Evolutionary conservation across 2,797 vertebrate genomes (phyloP).

Genomic region (Enteromius treurensis): DNA sequence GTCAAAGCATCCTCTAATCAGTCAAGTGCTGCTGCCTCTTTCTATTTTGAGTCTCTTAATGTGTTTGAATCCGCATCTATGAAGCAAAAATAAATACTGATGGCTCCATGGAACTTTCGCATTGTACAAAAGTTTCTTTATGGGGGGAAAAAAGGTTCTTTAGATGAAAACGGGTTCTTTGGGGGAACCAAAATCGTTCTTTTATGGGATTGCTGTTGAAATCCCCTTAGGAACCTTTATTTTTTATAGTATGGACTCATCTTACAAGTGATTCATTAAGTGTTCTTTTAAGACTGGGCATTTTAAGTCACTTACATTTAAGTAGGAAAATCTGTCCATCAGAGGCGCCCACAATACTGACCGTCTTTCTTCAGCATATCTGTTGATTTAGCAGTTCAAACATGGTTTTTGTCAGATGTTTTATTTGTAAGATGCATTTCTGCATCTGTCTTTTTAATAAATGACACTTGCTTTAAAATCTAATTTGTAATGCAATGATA

Average conservation of each 20-base stretch:
- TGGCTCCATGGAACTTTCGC: background rate
- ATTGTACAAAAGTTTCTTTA: background rate
- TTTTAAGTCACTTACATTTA: background rate
- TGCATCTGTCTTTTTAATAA: background rate
- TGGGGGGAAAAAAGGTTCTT: background rate
- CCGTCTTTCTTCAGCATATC: background rate
- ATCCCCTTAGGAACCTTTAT: background rate
- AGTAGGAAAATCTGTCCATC: background rate
- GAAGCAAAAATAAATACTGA: background rate
- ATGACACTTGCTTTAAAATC: background rate
- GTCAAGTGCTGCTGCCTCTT: background rate
- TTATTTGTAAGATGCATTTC: background rate
- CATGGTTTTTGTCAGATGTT: background rate
- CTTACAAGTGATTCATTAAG: too few relatives aligned
- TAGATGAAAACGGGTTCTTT: background rate
- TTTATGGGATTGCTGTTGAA: background rate
- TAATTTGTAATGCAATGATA: background rate
- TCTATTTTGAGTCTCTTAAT: background rate
- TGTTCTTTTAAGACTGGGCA: too few relatives aligned
- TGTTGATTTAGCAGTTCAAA: background rate
- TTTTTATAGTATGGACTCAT: background rate
- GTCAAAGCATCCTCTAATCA: background rate
- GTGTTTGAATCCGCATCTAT: background rate
- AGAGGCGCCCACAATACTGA: background rate
- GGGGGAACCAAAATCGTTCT: background rate